Percentiles rank a stretch among this genome's conserved stretches.
phyloP scores from a whole-genome alignment of 2,797 vertebrate species.

The Hyperoplus lanceolatus region DNA sequence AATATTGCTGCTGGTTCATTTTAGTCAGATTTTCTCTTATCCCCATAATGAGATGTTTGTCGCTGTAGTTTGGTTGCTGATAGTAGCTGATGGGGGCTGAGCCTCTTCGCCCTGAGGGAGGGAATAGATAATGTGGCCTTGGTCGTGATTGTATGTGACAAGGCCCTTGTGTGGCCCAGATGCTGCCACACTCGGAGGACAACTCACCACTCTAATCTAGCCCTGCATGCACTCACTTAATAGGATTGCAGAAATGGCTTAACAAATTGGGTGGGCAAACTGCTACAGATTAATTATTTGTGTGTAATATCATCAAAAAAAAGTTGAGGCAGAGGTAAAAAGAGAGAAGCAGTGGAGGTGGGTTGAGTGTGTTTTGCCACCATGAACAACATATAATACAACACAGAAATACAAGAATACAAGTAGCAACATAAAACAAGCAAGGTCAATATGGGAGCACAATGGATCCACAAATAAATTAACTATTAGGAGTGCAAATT shows the following conservation, averaged over 20 bases:
- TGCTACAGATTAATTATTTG: slow-evolving; percentile 79
- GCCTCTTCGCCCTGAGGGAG: slow-evolving; percentile 26
- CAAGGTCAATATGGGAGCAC: no score
- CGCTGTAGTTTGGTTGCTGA: slow-evolving; percentile 52
- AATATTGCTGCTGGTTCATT: slow-evolving; percentile 60
- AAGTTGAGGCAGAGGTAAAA: slow-evolving; percentile 31
- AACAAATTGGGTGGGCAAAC: slow-evolving; percentile 52
- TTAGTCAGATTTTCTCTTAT: slow-evolving; percentile 48
- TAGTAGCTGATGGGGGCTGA: slow-evolving; percentile 58
- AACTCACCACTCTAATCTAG: slow-evolving; percentile 39
- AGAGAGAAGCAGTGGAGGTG: slow-evolving; percentile 27
- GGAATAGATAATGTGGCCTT: slow-evolving; percentile 46
- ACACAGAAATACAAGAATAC: no score
- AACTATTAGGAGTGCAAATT: no score
- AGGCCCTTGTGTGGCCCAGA: slow-evolving; percentile 51
- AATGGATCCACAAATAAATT: no score
- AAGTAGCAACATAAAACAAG: no score
- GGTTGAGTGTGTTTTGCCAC: slow-evolving; percentile 1
- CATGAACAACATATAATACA: no score
- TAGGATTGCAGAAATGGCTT: slow-evolving; percentile 46
- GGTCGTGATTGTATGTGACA: slow-evolving; percentile 69
- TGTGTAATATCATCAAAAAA: slow-evolving; percentile 62
- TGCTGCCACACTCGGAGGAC: slow-evolving; percentile 38
- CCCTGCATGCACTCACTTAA: slow-evolving; percentile 41
- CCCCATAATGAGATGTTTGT: slow-evolving; percentile 69